phyloP scores from a whole-genome alignment of 2,113 vertebrate species.

The Galeopterus variegatus region DNA sequence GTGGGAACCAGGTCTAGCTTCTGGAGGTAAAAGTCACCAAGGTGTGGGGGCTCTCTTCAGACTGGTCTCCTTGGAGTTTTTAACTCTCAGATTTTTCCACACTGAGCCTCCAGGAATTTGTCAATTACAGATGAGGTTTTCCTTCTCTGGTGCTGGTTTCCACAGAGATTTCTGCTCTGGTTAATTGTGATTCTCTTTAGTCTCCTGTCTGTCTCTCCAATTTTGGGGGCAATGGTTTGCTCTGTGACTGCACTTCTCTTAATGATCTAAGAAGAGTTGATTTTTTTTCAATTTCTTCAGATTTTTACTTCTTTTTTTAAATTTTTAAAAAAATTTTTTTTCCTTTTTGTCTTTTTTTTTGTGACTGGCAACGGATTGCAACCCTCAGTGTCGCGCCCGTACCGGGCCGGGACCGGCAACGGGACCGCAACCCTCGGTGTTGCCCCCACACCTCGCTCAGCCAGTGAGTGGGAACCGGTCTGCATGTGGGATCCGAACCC shows the following conservation, averaged over 20 bases:
- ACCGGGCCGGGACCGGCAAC: no score
- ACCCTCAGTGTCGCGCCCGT: no score
- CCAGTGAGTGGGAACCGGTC: no score
- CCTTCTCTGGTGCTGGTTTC: neutral
- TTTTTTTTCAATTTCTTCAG: neutral
- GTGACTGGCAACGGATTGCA: no score
- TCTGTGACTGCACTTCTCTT: neutral
- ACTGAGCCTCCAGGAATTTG: no score
- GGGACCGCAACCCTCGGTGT: no score
- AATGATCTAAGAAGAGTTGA: neutral
- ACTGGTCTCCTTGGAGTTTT: neutral
- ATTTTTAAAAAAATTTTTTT: no score
- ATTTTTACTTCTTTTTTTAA: neutral
- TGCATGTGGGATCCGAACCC: no score
- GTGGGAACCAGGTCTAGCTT: neutral
- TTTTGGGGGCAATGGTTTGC: neutral
- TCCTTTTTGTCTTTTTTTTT: no score
- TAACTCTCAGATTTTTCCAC: neutral
- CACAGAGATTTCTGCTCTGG: neutral
- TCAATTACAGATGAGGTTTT: neutral
- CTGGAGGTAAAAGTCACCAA: neutral
- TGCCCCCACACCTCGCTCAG: no score
- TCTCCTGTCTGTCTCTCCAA: neutral
- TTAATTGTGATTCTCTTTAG: neutral
- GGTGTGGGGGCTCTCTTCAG: no score